Conservation (phyloP, 2,888 invertebrate genomes). For the Drosophila pseudotakahashii region DNA sequence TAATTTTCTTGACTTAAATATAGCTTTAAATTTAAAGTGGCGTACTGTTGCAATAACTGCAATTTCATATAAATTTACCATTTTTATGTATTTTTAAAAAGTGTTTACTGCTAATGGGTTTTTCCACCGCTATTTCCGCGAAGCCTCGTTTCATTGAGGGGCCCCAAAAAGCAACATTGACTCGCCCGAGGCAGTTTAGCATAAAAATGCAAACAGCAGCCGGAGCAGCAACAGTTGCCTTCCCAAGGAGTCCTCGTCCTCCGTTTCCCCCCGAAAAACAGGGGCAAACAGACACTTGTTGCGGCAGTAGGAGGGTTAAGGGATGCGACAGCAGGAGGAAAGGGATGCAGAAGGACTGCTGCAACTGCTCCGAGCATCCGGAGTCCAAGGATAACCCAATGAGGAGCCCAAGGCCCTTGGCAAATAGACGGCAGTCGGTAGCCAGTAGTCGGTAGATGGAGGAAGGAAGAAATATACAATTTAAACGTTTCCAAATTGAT, state of each 20-base stretch:
- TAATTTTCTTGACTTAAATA: too few relatives aligned
- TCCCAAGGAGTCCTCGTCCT: slow-evolving; percentile 12
- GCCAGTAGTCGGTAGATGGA: background rate
- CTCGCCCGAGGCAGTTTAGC: slow-evolving; percentile 31
- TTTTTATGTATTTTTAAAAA: background rate
- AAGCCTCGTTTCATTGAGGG: slow-evolving; percentile 12
- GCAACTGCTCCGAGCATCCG: slow-evolving; percentile 40
- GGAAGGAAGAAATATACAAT: slow-evolving; percentile 29
- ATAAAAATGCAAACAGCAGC: slow-evolving; percentile 53
- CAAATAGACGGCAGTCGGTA: slow-evolving; percentile 20
- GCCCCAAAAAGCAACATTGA: slow-evolving; percentile 40
- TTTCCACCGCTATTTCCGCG: slow-evolving; percentile 4
- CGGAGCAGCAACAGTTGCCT: slow-evolving; percentile 34
- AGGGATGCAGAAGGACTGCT: slow-evolving; percentile 11
- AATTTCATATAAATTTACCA: too few relatives aligned
- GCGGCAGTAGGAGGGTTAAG: slow-evolving; percentile 13
- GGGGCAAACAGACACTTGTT: slow-evolving; percentile 60
- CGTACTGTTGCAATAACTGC: too few relatives aligned
- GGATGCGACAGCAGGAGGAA: slow-evolving; percentile 19
- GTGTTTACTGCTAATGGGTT: slow-evolving; percentile 18
- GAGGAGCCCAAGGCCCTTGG: slow-evolving; percentile 23
- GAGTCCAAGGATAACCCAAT: slow-evolving; percentile 24
- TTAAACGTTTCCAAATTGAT: slow-evolving; percentile 45
- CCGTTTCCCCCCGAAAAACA: background rate
- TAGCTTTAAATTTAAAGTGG: too few relatives aligned